Base-by-base conservation (phyloP, 2,113 vertebrate species). In the Petrocephalus microphthalmus region DNA sequence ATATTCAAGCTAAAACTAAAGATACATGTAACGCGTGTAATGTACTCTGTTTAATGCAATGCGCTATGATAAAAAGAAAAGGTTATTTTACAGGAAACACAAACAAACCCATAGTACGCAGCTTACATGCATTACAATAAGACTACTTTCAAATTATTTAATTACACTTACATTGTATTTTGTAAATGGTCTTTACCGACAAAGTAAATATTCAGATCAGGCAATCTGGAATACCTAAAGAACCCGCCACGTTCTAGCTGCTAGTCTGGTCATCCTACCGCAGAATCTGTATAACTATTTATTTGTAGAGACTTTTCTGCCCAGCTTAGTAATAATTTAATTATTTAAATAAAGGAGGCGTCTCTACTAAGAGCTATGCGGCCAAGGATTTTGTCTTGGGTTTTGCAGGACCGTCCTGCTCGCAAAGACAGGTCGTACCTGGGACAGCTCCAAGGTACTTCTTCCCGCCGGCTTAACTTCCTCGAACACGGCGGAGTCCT, bases 401-500 rank as follows among this genome's bases (percentile, higher is more conserved):
- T 74, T 74, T 83, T 83, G 81, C 78, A 45, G 42, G 78, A 82
- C 33, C 7, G 42, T 82, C 42, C 29, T 11, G 49, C 20, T 33
- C 47, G 7, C 17, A 56, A 8, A 83, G 33, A 81, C 13, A 88
- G 1, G 19, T 29, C 93, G 92, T 92, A 96, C 95, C 95, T 95
- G 94, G 0, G 91, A 88, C 92, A 94, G 89, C 20, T 95, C 94
- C 8, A 91, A 91, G 0, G 90, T 53, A 82, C 93, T 84, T 90
- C 96, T 95, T 87, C 94, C 89, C 33, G 90, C 92, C 67, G 95
- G 93, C 91, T 98, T 98, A 92, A 97, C 95, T 94, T 98, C 97
- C 93, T 97, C 97, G 37, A 98, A 98, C 91, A 98, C 97, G 0
- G 95, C 94, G 81, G 92, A 13, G 86, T 98, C 97, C 90, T 98